Evolutionary conservation across 2,113 vertebrate genomes (phyloP), one percentile per base, ranked within the genome.

Genomic region (Procavia capensis): DNA sequence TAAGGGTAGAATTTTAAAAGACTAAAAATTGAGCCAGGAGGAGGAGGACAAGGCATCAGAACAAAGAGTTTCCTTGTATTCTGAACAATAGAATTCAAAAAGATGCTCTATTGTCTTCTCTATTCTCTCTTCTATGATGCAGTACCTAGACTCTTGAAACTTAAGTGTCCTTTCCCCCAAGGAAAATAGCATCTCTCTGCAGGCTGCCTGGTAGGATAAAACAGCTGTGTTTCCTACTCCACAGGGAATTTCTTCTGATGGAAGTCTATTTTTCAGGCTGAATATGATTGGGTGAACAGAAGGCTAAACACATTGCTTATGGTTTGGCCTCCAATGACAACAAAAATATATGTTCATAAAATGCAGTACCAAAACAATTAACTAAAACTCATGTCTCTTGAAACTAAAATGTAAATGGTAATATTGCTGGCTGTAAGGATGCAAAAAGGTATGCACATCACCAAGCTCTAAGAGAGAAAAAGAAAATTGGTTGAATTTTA

Each of bases 1-100:
- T 98, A 98, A 98, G 97, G 96, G 93, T 97, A 96, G 97, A 98
- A 98, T 98, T 98, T 98, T 98, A 97, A 98, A 98, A 98, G 96
- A 95, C 96, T 96, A 86, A 95, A 96, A 97, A 97, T 94, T 95
- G 96, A 97, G 93, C 96, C 95, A 94, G 93, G 87, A 98, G 97
- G 97, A 98, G 94, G 95, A 97, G 63, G 90, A 96, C 94, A 92
- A 95, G 6, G 61, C 96, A 96, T 85, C 61, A 64, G 96, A 98
- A 97, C 96, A 98, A 97, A 96, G 92, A 22, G 50, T 96, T 96
- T 96, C 96, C 97, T 94, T 94, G 91, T 96, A 94, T 93, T 97
- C 94, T 63, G 36, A 68, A 95, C 92, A 95, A 74, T 81, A 93
- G 87, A 96, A 81, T 83, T 97, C 74, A 89, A 96, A 98, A 98